Percentiles rank a stretch among this genome's conserved stretches.
phyloP scores from a whole-genome alignment of 2,113 vertebrate genomes.

The Hippolais icterina region DNA sequence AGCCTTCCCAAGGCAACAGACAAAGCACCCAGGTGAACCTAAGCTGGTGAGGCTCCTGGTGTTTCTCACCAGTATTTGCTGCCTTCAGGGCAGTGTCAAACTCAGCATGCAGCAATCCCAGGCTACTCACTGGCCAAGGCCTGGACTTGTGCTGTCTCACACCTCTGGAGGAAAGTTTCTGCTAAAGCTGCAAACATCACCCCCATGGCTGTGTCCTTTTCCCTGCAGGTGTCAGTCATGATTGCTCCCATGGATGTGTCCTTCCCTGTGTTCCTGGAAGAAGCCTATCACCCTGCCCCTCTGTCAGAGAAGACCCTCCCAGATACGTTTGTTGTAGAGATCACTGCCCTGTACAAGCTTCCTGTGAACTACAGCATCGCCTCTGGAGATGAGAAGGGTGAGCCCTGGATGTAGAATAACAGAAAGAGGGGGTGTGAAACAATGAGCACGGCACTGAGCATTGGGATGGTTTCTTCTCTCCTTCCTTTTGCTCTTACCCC shows the following conservation, averaged over 20 bases:
- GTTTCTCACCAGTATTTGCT: not conserved
- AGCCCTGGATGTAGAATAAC: not conserved
- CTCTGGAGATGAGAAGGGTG: constrained; percentile 39
- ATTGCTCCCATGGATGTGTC: not conserved
- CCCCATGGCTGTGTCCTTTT: not conserved
- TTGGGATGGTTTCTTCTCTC: not conserved
- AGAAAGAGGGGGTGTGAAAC: not conserved
- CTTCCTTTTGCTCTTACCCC: not conserved
- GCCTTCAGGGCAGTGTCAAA: not conserved
- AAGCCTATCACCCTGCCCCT: constrained; percentile 22
- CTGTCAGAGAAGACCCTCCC: not conserved
- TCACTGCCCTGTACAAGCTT: not conserved
- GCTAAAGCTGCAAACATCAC: not conserved
- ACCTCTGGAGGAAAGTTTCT: not conserved
- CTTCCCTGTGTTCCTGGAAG: constrained; percentile 26
- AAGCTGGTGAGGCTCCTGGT: not conserved
- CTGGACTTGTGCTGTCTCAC: not conserved
- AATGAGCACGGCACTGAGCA: not conserved
- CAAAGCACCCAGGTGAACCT: not conserved
- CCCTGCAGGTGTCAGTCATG: constrained; percentile 33
- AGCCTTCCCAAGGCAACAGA: too few species aligned
- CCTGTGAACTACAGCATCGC: constrained; percentile 32
- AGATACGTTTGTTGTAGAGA: not conserved
- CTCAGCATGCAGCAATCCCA: not conserved
- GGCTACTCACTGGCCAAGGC: not conserved